Percentiles rank a stretch among this genome's conserved stretches.
phyloP scores from a whole-genome alignment of 2,888 invertebrate genomes.

The Trachelus stipa region DNA sequence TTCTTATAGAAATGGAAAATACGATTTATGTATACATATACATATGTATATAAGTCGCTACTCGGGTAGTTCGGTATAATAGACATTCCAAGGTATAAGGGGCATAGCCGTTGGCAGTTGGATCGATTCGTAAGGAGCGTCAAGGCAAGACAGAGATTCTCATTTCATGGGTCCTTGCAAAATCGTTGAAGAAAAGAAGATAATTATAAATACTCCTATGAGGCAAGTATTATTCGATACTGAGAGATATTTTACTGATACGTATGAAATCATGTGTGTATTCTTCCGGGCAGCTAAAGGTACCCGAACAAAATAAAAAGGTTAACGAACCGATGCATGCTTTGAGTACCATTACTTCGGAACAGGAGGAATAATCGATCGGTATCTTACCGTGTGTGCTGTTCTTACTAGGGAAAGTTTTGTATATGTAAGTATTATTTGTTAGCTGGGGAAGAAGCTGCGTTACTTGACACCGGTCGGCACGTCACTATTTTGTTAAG shows the following conservation, averaged over 20 bases:
- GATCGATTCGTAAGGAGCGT: conserved; percentile 63
- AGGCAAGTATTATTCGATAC: not conserved
- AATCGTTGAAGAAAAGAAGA: not conserved
- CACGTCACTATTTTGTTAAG: not conserved
- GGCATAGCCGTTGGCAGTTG: conserved; percentile 45
- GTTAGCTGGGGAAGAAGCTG: not conserved
- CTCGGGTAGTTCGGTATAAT: not conserved
- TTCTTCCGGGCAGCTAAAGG: not conserved
- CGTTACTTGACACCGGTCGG: not conserved
- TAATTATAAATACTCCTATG: not conserved
- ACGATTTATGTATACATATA: not conserved
- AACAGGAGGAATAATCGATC: not conserved
- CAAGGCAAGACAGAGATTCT: conserved; percentile 57
- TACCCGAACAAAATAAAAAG: not conserved
- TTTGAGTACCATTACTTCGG: not conserved
- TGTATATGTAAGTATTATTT: not conserved
- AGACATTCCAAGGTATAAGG: conserved; percentile 11
- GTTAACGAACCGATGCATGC: not conserved
- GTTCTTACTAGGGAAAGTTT: not conserved
- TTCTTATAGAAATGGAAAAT: not conserved
- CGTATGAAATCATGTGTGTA: not conserved
- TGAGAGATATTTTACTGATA: not conserved
- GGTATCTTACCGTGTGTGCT: not conserved
- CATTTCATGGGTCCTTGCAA: conserved; percentile 2
- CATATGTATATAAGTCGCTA: not conserved